phyloP scores from a whole-genome alignment of 2,797 vertebrate species.

The Leptatherina wallacei region DNA sequence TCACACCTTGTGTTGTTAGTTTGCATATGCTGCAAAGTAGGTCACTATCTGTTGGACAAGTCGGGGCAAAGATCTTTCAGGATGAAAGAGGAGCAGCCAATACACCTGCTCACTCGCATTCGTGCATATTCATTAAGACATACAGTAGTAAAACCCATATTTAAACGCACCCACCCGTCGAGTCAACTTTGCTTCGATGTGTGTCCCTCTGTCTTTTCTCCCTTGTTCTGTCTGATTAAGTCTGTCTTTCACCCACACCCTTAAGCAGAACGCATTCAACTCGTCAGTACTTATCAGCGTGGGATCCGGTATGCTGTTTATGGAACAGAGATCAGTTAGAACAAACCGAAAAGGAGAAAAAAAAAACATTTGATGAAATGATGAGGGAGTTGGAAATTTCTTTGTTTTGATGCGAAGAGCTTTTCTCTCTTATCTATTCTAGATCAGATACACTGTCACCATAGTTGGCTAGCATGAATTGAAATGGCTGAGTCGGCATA shows the following conservation, averaged over 20 bases:
- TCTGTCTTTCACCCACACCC: slow-evolving; percentile 35
- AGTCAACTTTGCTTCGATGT: slow-evolving; percentile 10
- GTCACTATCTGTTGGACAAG: slow-evolving; percentile 62
- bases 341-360: slow-evolving; percentile 12
- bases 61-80: slow-evolving; percentile 47
- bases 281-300: slow-evolving; percentile 69
- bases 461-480: slow-evolving; percentile 51
- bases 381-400: slow-evolving; percentile 22
- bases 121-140: slow-evolving; percentile 25
- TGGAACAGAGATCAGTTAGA: slow-evolving; percentile 55
- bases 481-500: slow-evolving; percentile 62
- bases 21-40: slow-evolving; percentile 52
- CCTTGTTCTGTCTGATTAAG: slow-evolving; percentile 33
- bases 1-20: slow-evolving; percentile 49
- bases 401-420: slow-evolving; percentile 57
- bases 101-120: slow-evolving; percentile 17
- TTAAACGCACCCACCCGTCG: slow-evolving; percentile 26
- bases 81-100: slow-evolving; percentile 38
- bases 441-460: slow-evolving; percentile 62
- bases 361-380: slow-evolving; percentile 28
- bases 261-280: slow-evolving; percentile 39
- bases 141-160: slow-evolving; percentile 29
- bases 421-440: slow-evolving; percentile 66
- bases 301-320: slow-evolving; percentile 59
- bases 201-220: slow-evolving; percentile 15